These are phyloP conservation scores for Menidia beryllina DNA, from an alignment of 2,113 vertebrate genomes.

Conservation along the genomic window DNA sequence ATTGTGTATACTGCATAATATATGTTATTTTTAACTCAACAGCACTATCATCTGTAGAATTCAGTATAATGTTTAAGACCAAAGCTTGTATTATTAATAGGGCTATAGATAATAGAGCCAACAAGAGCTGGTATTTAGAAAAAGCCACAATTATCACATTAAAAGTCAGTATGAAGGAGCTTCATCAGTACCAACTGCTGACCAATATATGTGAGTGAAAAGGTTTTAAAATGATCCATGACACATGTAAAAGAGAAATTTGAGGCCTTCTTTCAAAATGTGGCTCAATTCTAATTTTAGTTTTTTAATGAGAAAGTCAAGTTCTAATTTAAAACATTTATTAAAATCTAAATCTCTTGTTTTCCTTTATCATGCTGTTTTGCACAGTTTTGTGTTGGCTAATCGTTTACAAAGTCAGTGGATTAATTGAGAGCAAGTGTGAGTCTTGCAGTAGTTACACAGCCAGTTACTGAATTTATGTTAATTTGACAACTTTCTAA, in stretches of 20 bases:
- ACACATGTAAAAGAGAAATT: slow-evolving; percentile 46
- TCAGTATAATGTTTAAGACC: background rate
- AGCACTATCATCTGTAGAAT: background rate
- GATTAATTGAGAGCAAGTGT: slow-evolving; percentile 37
- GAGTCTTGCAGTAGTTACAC: slow-evolving; percentile 16
- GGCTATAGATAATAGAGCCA: slow-evolving; percentile 14
- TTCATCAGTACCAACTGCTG: slow-evolving; percentile 7
- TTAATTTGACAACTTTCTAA: slow-evolving; percentile 74
- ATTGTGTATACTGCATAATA: background rate
- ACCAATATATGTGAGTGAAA: slow-evolving; percentile 10
- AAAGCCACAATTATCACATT: slow-evolving; percentile 13
- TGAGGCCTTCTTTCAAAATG: slow-evolving; percentile 41
- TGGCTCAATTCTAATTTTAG: slow-evolving; percentile 36
- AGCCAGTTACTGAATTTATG: slow-evolving; percentile 53
- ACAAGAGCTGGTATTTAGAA: slow-evolving; percentile 10
- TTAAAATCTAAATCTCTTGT: slow-evolving; percentile 39
- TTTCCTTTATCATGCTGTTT: slow-evolving; percentile 45
- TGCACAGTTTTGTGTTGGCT: slow-evolving; percentile 43
- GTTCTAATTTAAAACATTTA: slow-evolving; percentile 47
- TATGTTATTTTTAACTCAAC: background rate
- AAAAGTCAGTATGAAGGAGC: slow-evolving; percentile 15
- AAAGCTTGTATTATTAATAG: slow-evolving; percentile 12
- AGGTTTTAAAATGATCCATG: slow-evolving; percentile 34
- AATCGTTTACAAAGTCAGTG: slow-evolving; percentile 51
- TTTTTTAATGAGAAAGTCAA: slow-evolving; percentile 41